These are phyloP conservation scores for Bothrops jararaca DNA, from an alignment of 2,113 vertebrate species.

Conservation along the genomic window DNA sequence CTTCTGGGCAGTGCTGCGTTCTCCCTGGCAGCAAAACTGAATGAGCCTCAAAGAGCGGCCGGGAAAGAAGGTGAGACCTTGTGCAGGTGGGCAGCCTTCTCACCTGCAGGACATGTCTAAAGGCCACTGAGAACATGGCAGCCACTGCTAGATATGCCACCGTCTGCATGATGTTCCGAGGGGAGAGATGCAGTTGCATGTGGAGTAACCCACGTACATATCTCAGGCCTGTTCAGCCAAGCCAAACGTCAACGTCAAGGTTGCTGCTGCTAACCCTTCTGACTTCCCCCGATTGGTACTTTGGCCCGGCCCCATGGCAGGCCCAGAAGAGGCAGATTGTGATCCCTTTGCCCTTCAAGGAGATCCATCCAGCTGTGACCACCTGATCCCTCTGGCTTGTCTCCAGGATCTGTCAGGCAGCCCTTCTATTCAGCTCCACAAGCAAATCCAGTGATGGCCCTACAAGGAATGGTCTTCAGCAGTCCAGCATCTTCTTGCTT, in stretches of 20 bases:
- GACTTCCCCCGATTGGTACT: neutral
- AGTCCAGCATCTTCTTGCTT: neutral
- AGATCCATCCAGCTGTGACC: neutral
- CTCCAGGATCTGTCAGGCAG: neutral
- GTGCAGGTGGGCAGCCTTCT: neutral
- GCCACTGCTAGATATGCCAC: neutral
- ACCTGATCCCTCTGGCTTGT: neutral
- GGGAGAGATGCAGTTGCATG: neutral
- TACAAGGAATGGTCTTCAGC: neutral
- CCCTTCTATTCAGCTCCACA: neutral
- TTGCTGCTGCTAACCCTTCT: neutral
- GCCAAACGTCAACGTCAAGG: too few relatives aligned
- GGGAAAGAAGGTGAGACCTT: neutral
- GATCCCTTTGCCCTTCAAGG: neutral
- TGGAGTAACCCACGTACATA: neutral
- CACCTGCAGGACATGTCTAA: neutral
- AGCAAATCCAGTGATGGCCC: neutral
- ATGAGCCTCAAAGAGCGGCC: neutral
- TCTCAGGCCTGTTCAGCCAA: neutral
- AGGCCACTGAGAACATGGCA: neutral
- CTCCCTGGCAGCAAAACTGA: neutral
- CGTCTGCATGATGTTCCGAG: neutral
- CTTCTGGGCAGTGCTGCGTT: neutral
- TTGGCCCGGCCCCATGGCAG: neutral
- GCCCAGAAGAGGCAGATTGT: neutral